phyloP scores from a whole-genome alignment of 2,797 vertebrate genomes.

The Petrocephalus sullivani region DNA sequence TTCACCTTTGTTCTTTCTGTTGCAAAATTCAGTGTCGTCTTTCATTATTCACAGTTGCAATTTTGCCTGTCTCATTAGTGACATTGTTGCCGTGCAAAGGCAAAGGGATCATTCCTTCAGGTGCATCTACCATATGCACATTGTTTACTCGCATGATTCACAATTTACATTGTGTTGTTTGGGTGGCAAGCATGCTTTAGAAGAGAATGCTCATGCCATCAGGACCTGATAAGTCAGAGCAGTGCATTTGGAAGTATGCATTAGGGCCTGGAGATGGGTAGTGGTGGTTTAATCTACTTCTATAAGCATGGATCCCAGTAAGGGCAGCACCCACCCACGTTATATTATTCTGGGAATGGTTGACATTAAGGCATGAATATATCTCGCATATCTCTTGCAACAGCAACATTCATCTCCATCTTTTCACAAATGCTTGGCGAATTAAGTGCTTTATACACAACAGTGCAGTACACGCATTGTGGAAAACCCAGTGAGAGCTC shows the following conservation, averaged over 20 bases:
- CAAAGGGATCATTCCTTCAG: conserved; percentile 71
- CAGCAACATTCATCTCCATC: neutral
- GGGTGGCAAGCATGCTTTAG: conserved; percentile 59
- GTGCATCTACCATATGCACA: conserved; percentile 76
- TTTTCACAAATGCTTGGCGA: neutral
- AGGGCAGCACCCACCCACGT: neutral
- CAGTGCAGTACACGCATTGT: neutral
- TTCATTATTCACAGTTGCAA: conserved; percentile 86
- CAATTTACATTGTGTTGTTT: conserved; percentile 78
- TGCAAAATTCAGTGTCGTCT: conserved; percentile 91
- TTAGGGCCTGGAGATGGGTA: neutral
- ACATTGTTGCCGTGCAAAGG: conserved; percentile 77
- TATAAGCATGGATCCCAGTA: neutral
- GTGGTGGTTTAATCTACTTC: neutral
- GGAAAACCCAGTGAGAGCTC: neutral
- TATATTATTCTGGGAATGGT: neutral
- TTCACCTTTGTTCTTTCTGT: conserved; percentile 95
- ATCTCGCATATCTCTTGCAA: neutral
- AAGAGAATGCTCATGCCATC: conserved; percentile 45
- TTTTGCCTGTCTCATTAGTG: conserved; percentile 88
- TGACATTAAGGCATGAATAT: neutral
- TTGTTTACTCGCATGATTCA: conserved; percentile 83
- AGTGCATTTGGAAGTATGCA: neutral
- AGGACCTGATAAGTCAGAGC: conserved; percentile 42
- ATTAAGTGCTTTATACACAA: neutral